A percentile compares a stretch with the other conserved stretches of the same genome.
Conservation (phyloP, 2,113 vertebrate genomes). For the Vireo altiloquus region DNA sequence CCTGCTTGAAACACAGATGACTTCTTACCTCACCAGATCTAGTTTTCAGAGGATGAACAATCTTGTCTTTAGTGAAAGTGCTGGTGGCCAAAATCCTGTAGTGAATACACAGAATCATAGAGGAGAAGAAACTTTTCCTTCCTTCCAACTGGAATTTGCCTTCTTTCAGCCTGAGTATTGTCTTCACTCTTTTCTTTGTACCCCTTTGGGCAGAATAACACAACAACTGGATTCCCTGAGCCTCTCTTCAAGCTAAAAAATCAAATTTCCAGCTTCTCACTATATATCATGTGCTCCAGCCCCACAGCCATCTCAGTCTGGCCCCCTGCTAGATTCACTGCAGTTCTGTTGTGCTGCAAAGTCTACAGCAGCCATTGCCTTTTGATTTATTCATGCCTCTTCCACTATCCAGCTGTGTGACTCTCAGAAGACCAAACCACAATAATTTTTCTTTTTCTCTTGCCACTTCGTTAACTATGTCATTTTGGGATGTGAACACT, state of each 20-base stretch:
- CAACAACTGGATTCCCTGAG: fast-evolving
- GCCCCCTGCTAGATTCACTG: neutral
- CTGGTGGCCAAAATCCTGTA: neutral
- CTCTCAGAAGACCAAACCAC: neutral
- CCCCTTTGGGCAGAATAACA: neutral
- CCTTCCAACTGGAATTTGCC: neutral
- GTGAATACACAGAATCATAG: neutral
- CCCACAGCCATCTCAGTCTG: neutral
- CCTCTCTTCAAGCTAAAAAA: neutral
- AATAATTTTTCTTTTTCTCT: neutral
- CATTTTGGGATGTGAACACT: neutral
- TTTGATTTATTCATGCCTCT: neutral
- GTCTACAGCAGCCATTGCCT: neutral
- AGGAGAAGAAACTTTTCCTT: neutral
- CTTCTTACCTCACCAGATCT: neutral
- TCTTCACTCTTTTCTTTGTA: neutral
- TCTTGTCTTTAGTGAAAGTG: neutral
- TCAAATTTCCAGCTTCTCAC: neutral
- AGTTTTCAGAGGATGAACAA: neutral
- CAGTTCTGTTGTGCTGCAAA: neutral
- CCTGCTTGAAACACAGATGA: neutral
- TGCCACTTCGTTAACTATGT: neutral
- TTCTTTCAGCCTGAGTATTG: neutral
- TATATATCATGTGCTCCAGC: neutral
- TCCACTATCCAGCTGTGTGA: neutral